Base-by-base conservation (phyloP, 35 echinoderm and acorn worm genomes). In the Heliocidaris tuberculata region DNA sequence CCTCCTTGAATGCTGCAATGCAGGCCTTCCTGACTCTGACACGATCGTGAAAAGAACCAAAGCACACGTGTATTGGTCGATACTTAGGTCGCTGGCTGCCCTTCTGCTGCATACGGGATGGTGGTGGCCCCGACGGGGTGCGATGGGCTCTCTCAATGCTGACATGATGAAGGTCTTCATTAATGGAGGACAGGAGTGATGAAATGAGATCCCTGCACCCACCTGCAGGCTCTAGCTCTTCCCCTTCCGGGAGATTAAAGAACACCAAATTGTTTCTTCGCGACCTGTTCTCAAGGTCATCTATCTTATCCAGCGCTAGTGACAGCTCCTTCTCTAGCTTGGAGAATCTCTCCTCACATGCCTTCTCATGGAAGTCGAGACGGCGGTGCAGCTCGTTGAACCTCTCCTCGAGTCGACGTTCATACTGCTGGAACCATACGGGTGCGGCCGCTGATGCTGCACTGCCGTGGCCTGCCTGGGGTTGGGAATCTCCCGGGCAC, bases 11-110 rank as follows among this genome's bases (percentile, higher is more conserved):
- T 31, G 30, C 88, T 4, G 42, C 47, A 48, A 90, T 32, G 31
- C 88, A 90, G 4, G 88, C 42, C n/a, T n/a, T n/a, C n/a, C n/a
- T n/a, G n/a, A n/a, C n/a, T n/a, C n/a, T 32, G 86, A 88, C 86
- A 27, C 86, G 86, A 88, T 88, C 86, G 9, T 88, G 86, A 30
- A 88, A 88, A 13, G 86, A 88, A 27, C 86, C 31, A 31, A 88
- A 88, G 86, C 86, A 88, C 86, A 88, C 31, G 31, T 88, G 86
- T 16, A 16, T 88, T 88, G 86, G 86, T 88, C 31, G 86, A 31
- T 88, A 10, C 31, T 88, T 88, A 10, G 86, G 13, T 10, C 13
- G 13, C 86, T 16, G 86, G 86, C 31, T 88, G 13, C 13, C 86
- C 10, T 16, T 88, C 86, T 88, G 86, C 30, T 88, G 86, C 86